Evolutionary conservation across 2,797 vertebrate species (phyloP), one percentile per base, ranked within the genome.

Genomic region (Periparus ater): DNA sequence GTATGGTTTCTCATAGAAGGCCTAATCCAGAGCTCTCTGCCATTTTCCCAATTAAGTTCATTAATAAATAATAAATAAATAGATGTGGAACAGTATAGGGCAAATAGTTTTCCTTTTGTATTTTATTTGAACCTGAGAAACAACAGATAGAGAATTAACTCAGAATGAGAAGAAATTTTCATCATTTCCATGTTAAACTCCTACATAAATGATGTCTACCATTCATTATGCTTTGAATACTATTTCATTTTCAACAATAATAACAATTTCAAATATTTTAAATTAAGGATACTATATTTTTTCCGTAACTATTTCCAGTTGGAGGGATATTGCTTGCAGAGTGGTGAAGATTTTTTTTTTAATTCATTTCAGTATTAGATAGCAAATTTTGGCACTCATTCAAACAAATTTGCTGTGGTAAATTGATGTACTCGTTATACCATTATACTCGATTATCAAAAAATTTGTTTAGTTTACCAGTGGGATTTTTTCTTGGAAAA

Each of bases 331-430:
- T 79, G 23, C n/a, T 93, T 89, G 19, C 11, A 15, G 9, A 71
- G 40, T 73, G 36, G 72, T 67, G 27, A 47, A 65, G 66, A 53
- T 11, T 45, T 70, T 58, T 78, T 91, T 80, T 63, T 20, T 18
- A n/a, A 85, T 87, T 93, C 8, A 91, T 91, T 96, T 96, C 60
- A 76, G 54, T 26, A 40, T 81, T 57, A 88, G 68, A 81, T 60
- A 90, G 45, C 55, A 93, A 88, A 91, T 88, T 79, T 91, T 96
- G 89, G 36, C 71, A 91, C 38, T 36, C 32, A 75, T 91, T 95
- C 82, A 96, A 96, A 93, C 25, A 83, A 67, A 93, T 84, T 90
- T 95, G 32, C 48, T 86, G n/a, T 25, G 40, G 51, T 66, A 87
- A 86, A 58, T 75, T 60, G 63, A 57, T 58, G 57, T 81, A 75